Conservation (phyloP, 2,797 vertebrate genomes). For the Cygnus olor region DNA sequence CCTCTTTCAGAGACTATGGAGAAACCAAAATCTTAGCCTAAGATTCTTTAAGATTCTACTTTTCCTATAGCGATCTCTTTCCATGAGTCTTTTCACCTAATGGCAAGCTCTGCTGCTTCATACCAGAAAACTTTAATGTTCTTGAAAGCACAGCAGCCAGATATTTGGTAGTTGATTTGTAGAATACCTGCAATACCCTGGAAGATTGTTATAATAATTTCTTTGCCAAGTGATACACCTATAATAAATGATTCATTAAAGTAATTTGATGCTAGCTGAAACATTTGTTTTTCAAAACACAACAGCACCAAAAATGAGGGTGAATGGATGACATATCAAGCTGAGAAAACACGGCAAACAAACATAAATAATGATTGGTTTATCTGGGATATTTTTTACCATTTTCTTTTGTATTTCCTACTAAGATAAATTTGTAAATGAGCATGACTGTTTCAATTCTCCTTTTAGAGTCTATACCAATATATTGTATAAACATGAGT, state of each 20-base stretch:
- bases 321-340: not conserved
- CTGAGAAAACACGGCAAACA: not conserved
- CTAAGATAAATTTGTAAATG: slow-evolving; percentile 19
- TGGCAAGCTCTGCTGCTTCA: not conserved
- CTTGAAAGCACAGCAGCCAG: not conserved
- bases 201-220: not conserved
- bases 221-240: not conserved
- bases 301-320: not conserved
- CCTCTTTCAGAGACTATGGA: not conserved
- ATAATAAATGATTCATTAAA: not conserved
- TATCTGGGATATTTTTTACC: not conserved
- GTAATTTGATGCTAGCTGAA: not conserved
- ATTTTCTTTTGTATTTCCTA: not conserved
- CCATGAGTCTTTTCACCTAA: not conserved
- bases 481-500: slow-evolving; percentile 70
- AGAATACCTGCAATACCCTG: not conserved
- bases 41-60: not conserved
- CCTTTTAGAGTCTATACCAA: slow-evolving; percentile 20
- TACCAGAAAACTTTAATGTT: not conserved
- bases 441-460: slow-evolving; percentile 44
- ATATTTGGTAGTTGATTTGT: not conserved
- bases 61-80: not conserved
- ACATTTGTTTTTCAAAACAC: slow-evolving; percentile 17
- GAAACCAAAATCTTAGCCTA: not conserved
- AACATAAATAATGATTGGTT: not conserved